Base-by-base conservation (phyloP, 2,888 invertebrate species). In the Drosophila nr. fundita region DNA sequence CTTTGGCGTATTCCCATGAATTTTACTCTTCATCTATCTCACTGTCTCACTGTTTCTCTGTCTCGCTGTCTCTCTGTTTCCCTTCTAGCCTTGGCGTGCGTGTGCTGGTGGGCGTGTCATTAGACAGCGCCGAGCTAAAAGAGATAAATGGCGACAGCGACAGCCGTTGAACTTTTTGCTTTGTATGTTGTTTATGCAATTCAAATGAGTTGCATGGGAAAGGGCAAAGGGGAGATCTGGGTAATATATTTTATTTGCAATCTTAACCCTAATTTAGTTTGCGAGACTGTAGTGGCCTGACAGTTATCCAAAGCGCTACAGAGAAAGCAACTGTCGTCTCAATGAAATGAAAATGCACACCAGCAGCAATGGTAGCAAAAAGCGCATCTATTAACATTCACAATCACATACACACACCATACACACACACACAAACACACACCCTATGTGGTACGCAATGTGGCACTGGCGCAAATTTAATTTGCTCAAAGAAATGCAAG, bases 181-280 rank as follows among this genome's bases (percentile, higher is more conserved):
- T 77, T 85, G 77, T 68, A 73, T 76, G 90, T 85, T 89, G 90
- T 87, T 85, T 85, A 85, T 85, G 85, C 85, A 85, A 89, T 85
- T 90, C 86, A 89, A 85, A 82, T 90, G 90, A 87, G 77, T 72
- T 55, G 75, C 71, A 55, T 52, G 62, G 48, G 36, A 24, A 58
- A 24, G 11, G 10, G 54, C 29, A 18, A n/a, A 18, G 8, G 18
- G 42, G 15, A 21, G 27, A 32, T 36, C 61, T 59, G 74, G 73
- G 76, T 75, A 85, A 85, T 89, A 85, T 88, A 89, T 89, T 89
- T 85, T 85, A 85, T 85, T 89, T 87, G 85, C 88, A 85, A 85
- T 85, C 85, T 85, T 85, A 89, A 89, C 90, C 85, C 90, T 85
- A 89, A 85, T 85, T 85, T 85, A 85, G 86, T 85, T 76, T 80